phyloP scores from a whole-genome alignment of 2,797 vertebrate species.

The Catamblyrhynchus diadema region DNA sequence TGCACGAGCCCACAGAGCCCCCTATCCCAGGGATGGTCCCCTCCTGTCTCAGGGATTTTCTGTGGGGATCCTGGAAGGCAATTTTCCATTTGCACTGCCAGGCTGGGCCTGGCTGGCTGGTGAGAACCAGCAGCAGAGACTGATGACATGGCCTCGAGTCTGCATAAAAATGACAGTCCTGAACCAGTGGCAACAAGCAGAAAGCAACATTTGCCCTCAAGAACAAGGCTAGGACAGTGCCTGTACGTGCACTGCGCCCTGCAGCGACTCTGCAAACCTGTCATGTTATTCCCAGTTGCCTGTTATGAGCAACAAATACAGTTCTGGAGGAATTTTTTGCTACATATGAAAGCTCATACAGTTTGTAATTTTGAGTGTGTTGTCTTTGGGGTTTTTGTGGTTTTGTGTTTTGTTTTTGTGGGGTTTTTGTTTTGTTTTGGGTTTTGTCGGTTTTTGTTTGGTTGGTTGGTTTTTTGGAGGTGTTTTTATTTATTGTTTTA shows the following conservation, averaged over 20 bases:
- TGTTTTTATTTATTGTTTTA: neutral
- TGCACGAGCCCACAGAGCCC: fast-evolving
- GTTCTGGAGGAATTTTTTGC: neutral
- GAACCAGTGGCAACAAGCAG: neutral
- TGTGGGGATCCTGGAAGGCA: neutral
- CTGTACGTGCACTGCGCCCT: fast-evolving
- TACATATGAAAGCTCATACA: neutral
- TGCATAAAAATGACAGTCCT: neutral
- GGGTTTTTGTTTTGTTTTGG: neutral
- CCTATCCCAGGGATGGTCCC: fast-evolving
- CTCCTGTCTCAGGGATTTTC: neutral
- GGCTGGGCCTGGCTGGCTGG: neutral
- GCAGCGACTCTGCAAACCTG: neutral
- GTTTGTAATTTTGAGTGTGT: neutral
- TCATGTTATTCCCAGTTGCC: neutral
- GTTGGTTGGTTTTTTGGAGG: neutral
- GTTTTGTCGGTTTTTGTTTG: no score
- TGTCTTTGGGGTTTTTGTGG: neutral
- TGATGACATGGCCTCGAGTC: neutral
- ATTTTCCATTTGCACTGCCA: fast-evolving
- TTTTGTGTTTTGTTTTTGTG: neutral
- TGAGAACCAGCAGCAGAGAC: neutral
- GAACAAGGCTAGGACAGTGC: neutral
- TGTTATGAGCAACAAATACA: neutral
- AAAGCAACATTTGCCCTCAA: neutral